phyloP scores from a whole-genome alignment of 2,797 vertebrate species.

The Enteromius afrohamiltoni region DNA sequence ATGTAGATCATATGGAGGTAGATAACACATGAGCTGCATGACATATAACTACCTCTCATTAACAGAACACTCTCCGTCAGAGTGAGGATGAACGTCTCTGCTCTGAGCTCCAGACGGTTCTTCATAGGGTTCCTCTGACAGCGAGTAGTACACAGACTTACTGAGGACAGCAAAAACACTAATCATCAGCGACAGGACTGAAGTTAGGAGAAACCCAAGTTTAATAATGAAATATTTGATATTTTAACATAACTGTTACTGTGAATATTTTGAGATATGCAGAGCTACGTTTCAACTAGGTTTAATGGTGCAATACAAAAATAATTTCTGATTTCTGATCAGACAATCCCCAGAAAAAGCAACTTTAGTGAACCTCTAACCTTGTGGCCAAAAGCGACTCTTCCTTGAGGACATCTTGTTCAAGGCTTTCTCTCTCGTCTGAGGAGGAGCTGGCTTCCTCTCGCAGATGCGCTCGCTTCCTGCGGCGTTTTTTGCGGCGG shows the following conservation, averaged over 20 bases:
- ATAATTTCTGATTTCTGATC: too few relatives aligned
- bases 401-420: slow-evolving; percentile 64
- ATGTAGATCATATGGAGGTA: not conserved
- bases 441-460: slow-evolving; percentile 76
- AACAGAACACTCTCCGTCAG: slow-evolving; percentile 82
- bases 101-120: slow-evolving; percentile 42
- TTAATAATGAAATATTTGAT: too few relatives aligned
- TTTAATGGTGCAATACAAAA: too few relatives aligned
- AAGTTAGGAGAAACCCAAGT: not conserved
- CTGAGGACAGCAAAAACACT: slow-evolving; percentile 65
- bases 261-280: too few relatives aligned
- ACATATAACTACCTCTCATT: slow-evolving; percentile 68
- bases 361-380: slow-evolving; percentile 65
- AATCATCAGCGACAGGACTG: not conserved
- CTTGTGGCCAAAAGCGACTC: slow-evolving; percentile 65
- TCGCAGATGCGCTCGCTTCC: slow-evolving; percentile 76
- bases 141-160: slow-evolving; percentile 79
- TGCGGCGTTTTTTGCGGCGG: slow-evolving; percentile 77
- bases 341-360: too few relatives aligned
- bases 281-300: too few relatives aligned
- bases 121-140: slow-evolving; percentile 72
- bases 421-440: slow-evolving; percentile 70
- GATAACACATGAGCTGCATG: too few relatives aligned
- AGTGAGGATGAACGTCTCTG: slow-evolving; percentile 77
- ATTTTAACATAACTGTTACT: too few relatives aligned